These are phyloP conservation scores for Actinopyga echinites DNA, from an alignment of 53 echinoderm and acorn worm species.

Conservation along the genomic window DNA sequence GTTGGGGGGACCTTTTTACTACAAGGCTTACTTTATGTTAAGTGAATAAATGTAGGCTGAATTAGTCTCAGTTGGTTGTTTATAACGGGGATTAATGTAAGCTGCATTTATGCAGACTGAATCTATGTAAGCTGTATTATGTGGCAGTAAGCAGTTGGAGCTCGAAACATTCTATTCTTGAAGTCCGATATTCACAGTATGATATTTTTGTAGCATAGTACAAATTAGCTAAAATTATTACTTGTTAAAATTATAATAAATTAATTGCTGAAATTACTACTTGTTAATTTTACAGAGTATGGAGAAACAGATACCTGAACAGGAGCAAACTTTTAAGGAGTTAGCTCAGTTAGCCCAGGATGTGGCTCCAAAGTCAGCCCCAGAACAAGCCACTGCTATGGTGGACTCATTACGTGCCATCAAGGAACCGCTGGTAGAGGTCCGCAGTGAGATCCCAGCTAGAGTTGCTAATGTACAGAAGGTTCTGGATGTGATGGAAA, in stretches of 20 bases:
- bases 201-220: too few species aligned
- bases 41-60: too few species aligned
- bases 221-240: too few species aligned
- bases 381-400: slow-evolving; percentile 69
- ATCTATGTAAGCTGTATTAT: too few species aligned
- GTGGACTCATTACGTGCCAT: slow-evolving; percentile 64
- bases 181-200: too few species aligned
- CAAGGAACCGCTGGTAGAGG: slow-evolving; percentile 68
- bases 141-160: too few species aligned
- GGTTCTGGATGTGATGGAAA: slow-evolving; percentile 42
- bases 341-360: slow-evolving; percentile 76
- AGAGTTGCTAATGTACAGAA: slow-evolving; percentile 53
- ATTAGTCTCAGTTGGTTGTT: too few species aligned
- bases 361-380: slow-evolving; percentile 47
- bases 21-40: too few species aligned
- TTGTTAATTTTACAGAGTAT: slow-evolving; percentile 62
- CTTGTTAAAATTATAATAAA: slow-evolving; percentile 32
- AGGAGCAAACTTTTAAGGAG: slow-evolving; percentile 83
- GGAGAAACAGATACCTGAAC: slow-evolving; percentile 66
- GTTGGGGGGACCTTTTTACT: too few species aligned
- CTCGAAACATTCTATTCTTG: too few species aligned
- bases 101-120: too few species aligned
- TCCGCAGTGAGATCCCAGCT: slow-evolving; percentile 62
- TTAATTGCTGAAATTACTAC: background rate
- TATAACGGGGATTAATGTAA: too few species aligned